Evolutionary conservation across 2,888 invertebrate genomes (phyloP).

Genomic region (Dastarcus helophoroides): DNA sequence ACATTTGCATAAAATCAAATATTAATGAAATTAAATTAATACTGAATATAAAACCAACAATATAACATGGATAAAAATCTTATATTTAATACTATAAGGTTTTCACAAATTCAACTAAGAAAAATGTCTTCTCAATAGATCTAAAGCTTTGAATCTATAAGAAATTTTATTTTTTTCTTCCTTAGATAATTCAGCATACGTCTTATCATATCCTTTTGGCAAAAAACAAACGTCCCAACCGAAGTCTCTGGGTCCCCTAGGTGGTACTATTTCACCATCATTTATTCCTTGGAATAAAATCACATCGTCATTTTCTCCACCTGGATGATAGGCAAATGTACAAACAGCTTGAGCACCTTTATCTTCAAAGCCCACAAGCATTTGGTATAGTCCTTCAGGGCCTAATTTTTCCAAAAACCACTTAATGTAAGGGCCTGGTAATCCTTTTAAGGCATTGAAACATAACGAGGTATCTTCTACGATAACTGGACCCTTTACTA

Average conservation of each 20-base stretch:
- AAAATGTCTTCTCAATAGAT: constrained; percentile 31
- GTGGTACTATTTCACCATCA: constrained; percentile 74
- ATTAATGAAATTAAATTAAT: too few species aligned
- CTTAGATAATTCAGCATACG: constrained; percentile 85
- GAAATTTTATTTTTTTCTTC: constrained; percentile 85
- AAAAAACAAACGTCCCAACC: constrained; percentile 98
- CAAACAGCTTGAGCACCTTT: constrained; percentile 89
- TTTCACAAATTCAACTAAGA: too few species aligned
- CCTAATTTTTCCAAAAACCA: constrained; percentile 90
- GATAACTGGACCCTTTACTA: constrained; percentile 72
- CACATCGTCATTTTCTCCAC: constrained; percentile 46
- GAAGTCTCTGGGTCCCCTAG: constrained; percentile 77
- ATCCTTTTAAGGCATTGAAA: constrained; percentile 82
- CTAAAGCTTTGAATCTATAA: constrained; percentile 78
- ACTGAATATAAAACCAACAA: too few species aligned
- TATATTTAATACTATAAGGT: too few species aligned
- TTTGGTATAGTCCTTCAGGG: constrained; percentile 68
- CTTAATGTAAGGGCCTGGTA: constrained; percentile 92
- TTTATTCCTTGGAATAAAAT: constrained; percentile 74
- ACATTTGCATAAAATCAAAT: too few species aligned
- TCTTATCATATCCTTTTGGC: constrained; percentile 64
- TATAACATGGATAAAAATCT: too few species aligned
- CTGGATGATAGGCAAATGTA: constrained; percentile 77
- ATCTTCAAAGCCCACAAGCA: constrained; percentile 76
- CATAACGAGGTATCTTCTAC: constrained; percentile 92